A percentile compares a stretch with the other conserved stretches of the same genome.
Evolutionary conservation across 2,888 invertebrate species (phyloP).

Genomic region (Odontocolon sp.): DNA sequence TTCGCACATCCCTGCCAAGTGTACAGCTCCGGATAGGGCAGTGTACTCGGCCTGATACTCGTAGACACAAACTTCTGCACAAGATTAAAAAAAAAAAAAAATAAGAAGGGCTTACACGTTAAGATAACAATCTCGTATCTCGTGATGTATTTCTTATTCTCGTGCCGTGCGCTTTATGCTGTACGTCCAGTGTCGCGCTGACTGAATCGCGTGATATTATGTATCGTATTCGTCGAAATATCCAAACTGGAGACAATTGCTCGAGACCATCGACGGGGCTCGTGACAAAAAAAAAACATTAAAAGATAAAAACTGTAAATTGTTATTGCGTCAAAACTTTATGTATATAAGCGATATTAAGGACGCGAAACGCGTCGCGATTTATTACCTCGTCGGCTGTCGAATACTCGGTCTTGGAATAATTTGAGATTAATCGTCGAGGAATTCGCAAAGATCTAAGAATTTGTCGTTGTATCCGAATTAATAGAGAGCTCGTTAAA

Average conservation of each 20-base stretch:
- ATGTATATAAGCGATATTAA: constrained; percentile 61
- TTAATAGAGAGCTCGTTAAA: constrained; percentile 41
- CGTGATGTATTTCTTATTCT: constrained; percentile 42
- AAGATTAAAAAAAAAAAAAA: constrained; percentile 28
- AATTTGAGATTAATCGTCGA: constrained; percentile 15
- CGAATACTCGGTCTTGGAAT: constrained; percentile 39
- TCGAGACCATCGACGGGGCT: constrained; percentile 52
- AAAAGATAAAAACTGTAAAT: constrained; percentile 49
- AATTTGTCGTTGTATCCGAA: constrained; percentile 51
- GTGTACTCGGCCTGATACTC: constrained; percentile 89
- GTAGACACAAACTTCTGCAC: constrained; percentile 94
- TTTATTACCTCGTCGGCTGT: constrained; percentile 59
- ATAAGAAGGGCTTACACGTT: background rate
- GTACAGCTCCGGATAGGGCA: constrained; percentile 87
- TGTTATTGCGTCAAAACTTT: constrained; percentile 62
- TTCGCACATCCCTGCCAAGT: constrained; percentile 88
- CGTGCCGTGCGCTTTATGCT: constrained; percentile 29
- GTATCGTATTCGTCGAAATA: constrained; percentile 35
- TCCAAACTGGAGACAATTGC: constrained; percentile 36
- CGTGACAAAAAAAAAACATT: constrained; percentile 37
- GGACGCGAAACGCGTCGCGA: constrained; percentile 49
- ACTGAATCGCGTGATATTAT: constrained; percentile 42
- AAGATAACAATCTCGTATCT: constrained; percentile 7
- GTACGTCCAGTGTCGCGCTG: constrained; percentile 36
- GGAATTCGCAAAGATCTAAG: constrained; percentile 28